Evolutionary conservation across 2,797 vertebrate species (phyloP), one percentile per base, ranked within the genome.

Genomic region (Neoniphon sammara): DNA sequence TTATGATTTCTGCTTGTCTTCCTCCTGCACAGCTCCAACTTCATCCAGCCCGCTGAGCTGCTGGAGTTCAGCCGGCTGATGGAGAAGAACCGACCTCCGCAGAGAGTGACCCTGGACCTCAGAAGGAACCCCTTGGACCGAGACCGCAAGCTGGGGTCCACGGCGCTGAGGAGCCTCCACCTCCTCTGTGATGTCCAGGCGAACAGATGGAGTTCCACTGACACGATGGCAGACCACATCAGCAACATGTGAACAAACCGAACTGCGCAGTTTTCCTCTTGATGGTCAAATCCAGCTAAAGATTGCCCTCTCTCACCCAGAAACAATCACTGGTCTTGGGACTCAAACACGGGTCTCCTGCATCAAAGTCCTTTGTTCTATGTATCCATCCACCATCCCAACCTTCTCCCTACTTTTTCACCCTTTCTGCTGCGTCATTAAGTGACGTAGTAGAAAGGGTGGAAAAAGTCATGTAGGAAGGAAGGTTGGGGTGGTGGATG

Each of bases 21-120:
- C 25, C 55, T 59, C 52, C n/a, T 77, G 17, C 23, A 80, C 93
- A 98, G 97, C 86, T 96, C 95, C 11, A 97, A 99, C 78, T 97
- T 96, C 82, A 97, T 98, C 70, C 95, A 95, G 78, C 94, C 97
- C 0, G 93, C 94, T 46, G 96, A 97, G 36, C 94, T 99, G 60
- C 89, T 97, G 79, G 92, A 95, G 75, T 97, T 99, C 14, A 91
- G 95, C 9, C 83, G 89, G 82, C 93, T 92, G 75, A 75, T 96
- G 77, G 92, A 88, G 85, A 75, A 55, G 1, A 83, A 91, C 59
- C 89, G 68, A 49, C 94, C 94, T 44, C 75, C 80, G 7, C 90
- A 91, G 10, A 90, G 91, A 44, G 87, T 93, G 59, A 91, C 93
- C 36, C 93, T 98, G 1, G 93, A 94, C 80, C 93, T 98, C 66